Evolutionary conservation across 2,888 invertebrate species (phyloP), one percentile per base, ranked within the genome.

Genomic region (Andrena bucephala): DNA sequence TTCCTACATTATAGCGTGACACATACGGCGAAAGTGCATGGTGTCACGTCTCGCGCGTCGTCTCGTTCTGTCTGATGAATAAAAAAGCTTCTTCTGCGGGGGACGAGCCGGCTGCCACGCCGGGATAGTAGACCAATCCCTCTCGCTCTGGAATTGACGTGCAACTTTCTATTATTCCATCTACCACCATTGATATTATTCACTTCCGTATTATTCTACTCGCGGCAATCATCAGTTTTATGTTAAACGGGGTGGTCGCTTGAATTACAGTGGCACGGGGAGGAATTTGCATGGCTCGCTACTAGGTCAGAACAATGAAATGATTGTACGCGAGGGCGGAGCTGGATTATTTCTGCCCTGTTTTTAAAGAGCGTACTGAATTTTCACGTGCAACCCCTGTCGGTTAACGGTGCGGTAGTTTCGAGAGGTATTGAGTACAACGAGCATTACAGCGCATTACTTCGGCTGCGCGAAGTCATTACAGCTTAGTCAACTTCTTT

Each of bases 1-100:
- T n/a, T 36, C 54, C 63, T 13, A n/a, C 31, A 42, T 29, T 52
- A 2, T n/a, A 57, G 68, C 70, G 70, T 63, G 74, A 66, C 79
- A 77, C 60, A 50, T 63, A 62, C 63, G 74, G 50, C 48, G 48
- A 54, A 54, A 65, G 27, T 67, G 62, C 29, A 50, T 42, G 59
- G 52, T 42, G 29, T 57, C 59, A 7, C 48, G 73, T 78, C 16
- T 48, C n/a, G 60, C 73, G 42, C 16, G 36, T 27, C 13, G 63
- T 52, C 54, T 67, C 31, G 4, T 52, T 8, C 42, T 5, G 20
- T 8, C 4, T 13, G 29, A 13, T 6, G 24, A 16, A 57, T 33
- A 59, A 36, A 72, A 42, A 66, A 20, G 24, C n/a, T 20, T 52
- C 31, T 73, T 75, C 60, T 1, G 8, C 20, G n/a, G 75, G 63